Evolutionary conservation across 2,888 invertebrate genomes (phyloP).

Genomic region (Eustalomyia histrio): DNA sequence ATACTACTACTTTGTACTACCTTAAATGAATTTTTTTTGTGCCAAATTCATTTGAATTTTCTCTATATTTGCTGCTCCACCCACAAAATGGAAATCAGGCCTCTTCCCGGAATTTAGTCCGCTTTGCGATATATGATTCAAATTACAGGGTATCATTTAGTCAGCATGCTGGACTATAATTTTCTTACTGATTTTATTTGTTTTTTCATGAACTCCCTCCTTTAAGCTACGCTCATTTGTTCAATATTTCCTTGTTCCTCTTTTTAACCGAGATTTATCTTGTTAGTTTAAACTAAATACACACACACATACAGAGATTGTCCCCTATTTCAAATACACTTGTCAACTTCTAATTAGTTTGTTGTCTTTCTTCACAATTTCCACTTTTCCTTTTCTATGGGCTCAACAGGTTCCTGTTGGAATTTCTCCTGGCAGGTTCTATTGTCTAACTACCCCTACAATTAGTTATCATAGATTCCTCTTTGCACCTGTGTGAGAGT

Average conservation of each 20-base stretch:
- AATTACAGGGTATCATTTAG: too few relatives aligned
- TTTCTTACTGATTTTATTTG: too few relatives aligned
- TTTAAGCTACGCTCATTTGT: not conserved
- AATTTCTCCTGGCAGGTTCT: conserved; percentile 54
- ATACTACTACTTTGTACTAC: too few relatives aligned
- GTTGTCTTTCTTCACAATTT: not conserved
- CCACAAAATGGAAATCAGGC: too few relatives aligned
- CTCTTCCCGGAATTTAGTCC: too few relatives aligned
- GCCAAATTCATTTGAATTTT: too few relatives aligned
- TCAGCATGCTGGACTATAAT: too few relatives aligned
- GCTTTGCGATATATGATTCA: too few relatives aligned
- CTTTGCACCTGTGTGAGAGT: conserved; percentile 6
- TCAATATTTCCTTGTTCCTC: not conserved
- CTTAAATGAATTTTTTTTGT: too few relatives aligned
- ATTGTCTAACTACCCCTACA: conserved; percentile 7
- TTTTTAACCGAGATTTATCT: conserved; percentile 19
- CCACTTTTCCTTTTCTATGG: conserved; percentile 7
- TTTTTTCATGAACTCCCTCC: not conserved
- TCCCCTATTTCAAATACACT: conserved; percentile 5
- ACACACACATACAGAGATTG: too few relatives aligned
- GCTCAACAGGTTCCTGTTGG: conserved; percentile 59
- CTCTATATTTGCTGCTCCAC: too few relatives aligned
- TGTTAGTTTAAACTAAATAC: not conserved
- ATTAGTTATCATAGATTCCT: conserved; percentile 35
- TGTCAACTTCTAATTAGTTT: conserved; percentile 48